Percentiles rank a stretch among this genome's conserved stretches.
These are phyloP conservation scores for Potamarius usumacintae DNA, from an alignment of 2,113 vertebrate species.

Conservation along the genomic window DNA sequence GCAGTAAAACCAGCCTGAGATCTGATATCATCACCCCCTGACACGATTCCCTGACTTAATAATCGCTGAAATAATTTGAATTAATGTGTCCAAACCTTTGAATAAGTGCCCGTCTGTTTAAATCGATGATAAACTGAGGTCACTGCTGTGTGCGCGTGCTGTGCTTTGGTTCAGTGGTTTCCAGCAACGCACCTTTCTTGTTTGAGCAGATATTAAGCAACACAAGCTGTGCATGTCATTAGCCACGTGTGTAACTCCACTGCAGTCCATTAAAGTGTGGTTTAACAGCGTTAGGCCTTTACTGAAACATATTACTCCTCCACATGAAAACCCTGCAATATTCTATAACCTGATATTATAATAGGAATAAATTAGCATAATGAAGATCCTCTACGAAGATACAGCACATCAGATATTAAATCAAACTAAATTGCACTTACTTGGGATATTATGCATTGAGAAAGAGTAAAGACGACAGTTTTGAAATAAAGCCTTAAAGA, in stretches of 20 bases:
- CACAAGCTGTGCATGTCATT: background rate
- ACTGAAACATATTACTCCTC: background rate
- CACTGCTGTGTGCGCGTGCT: background rate
- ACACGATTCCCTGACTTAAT: background rate
- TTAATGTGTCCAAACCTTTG: background rate
- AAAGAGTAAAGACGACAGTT: background rate
- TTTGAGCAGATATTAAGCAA: background rate
- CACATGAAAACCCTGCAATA: background rate
- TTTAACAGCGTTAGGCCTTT: background rate
- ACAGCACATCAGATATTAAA: background rate
- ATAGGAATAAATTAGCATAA: constrained; percentile 1
- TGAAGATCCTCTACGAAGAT: background rate
- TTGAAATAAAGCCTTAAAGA: background rate
- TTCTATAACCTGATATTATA: constrained; percentile 5
- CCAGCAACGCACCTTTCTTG: background rate
- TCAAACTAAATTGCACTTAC: background rate
- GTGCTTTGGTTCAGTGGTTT: background rate
- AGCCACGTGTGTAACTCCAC: constrained; percentile 2
- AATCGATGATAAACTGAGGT: background rate
- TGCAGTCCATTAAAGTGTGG: background rate
- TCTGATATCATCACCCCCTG: background rate
- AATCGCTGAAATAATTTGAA: background rate
- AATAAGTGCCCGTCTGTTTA: background rate
- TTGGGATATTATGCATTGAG: background rate
- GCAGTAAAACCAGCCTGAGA: background rate